Base-by-base conservation (phyloP, 1,140 invertebrate genomes). In the Drosophila teissieri region DNA sequence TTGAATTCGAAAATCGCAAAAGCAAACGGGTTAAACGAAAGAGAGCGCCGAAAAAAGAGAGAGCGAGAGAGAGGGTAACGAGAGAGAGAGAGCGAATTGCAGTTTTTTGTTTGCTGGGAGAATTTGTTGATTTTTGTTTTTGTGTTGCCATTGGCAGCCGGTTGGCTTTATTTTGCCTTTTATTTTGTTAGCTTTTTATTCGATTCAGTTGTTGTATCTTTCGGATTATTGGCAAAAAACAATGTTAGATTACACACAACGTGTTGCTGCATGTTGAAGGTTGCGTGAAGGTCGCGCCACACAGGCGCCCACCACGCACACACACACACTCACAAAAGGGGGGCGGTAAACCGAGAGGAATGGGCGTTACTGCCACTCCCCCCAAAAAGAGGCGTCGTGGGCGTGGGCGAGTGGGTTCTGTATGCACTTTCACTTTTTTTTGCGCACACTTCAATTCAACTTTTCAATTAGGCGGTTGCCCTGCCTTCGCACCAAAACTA, bases 281-380 rank as follows among this genome's bases (percentile, higher is more conserved):
- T 90, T 89, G 83, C 72, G 56, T 90, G 89, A 91, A 91, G 89
- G 89, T 91, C 89, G 89, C 76, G 54, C 48, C n/a, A 63, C 52
- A 62, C 52, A 53, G 49, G 39, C 44, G 63, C 62, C 61, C 72
- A 37, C 75, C 19, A 48, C 45, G 19, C 45, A 65, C 54, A 68
- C 69, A 44, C 69, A 39, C 52, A 64, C 54, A 36, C 17, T 14
- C 57, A n/a, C 14, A 40, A 12, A 8, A 15, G 12, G 15, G 24
- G 22, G 7, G 19, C 19, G 19, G 53, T n/a, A 1, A 34, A 8
- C 1, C n/a, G 44, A 39, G 27, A n/a, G 14, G 4, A 10, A 17
- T 19, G 53, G 52, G 36, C 36, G 53, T 27, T 15, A 12, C 19
- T 27, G 24, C 24, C 46, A 31, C 10, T 37, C 17, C n/a, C n/a